Base-by-base conservation (phyloP, 2,797 vertebrate species). In the Argyrosomus regius region DNA sequence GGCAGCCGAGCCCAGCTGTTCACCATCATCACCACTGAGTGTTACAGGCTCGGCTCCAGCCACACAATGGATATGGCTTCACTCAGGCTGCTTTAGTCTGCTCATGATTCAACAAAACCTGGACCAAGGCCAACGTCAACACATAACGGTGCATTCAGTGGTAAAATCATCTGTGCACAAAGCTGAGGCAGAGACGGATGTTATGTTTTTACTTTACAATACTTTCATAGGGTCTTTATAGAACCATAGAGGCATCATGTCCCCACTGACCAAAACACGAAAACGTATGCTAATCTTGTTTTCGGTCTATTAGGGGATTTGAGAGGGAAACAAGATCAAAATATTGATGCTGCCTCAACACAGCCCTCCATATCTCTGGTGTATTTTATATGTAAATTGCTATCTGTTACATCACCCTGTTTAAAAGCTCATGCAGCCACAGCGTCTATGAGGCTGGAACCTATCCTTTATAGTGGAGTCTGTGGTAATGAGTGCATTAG, bases 321-420 rank as follows among this genome's bases (percentile, higher is more conserved):
- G 63, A 78, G 71, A 46, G 63, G 18, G 56, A 71, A 74, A 78
- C 63, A 41, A 74, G 53, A 81, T 58, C 41, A 76, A 72, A 80
- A 87, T 86, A 57, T 68, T 58, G 78, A 79, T 64, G 80, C 57
- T 61, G 65, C 66, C 43, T 80, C 72, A 66, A 61, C 64, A 57
- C 64, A 53, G 45, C 39, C 54, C 24, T 39, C 54, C 31, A 24
- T 82, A 76, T 78, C 72, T 82, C 82, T 63, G 58, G 31, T 74
- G 74, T 64, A 72, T 81, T 88, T 76, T 75, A 54, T 87, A 88
- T 88, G 79, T 73, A 91, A 89, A 91, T 93, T 89, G 63, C 89
- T 62, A 80, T 77, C 72, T 46, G 86, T 91, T 90, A 77, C 91
- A 91, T 92, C 87, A 87, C 13, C 75, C 69, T n/a, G 50, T 78